Conservation (phyloP, 2,888 invertebrate species). For the Drosophila heteroneura region DNA sequence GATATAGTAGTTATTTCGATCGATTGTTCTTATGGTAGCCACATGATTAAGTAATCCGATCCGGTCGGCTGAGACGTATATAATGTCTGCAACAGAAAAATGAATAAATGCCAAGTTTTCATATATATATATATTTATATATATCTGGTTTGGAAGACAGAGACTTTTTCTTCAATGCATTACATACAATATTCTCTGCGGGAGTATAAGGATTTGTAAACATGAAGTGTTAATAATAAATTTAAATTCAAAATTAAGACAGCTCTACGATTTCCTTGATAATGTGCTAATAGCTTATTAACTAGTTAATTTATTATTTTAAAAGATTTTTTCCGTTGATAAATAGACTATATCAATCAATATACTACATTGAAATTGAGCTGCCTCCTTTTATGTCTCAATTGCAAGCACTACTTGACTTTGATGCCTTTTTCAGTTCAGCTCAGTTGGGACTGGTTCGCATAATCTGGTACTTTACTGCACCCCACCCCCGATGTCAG, state of each 20-base stretch:
- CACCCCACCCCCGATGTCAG: constrained; percentile 38
- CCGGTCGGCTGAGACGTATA: too few relatives aligned
- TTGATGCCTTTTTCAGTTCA: constrained; percentile 48
- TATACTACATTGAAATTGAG: too few relatives aligned
- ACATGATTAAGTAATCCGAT: too few relatives aligned
- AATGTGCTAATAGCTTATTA: background rate
- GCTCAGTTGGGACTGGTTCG: constrained; percentile 58
- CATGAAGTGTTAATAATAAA: background rate
- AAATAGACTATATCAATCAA: too few relatives aligned
- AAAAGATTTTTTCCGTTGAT: too few relatives aligned
- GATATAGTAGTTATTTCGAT: too few relatives aligned
- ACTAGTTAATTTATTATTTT: too few relatives aligned
- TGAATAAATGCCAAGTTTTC: too few relatives aligned
- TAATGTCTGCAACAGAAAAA: too few relatives aligned
- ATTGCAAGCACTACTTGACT: constrained; percentile 55
- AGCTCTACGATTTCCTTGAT: background rate
- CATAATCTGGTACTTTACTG: constrained; percentile 42
- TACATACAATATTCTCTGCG: background rate
- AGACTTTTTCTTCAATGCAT: background rate
- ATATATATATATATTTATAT: background rate
- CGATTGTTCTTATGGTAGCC: too few relatives aligned
- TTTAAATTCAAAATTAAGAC: background rate
- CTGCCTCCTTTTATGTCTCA: constrained; percentile 31
- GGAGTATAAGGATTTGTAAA: background rate
- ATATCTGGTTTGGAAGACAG: background rate